Evolutionary conservation across 2,888 invertebrate genomes (phyloP).

Genomic region (Merodon equestris): DNA sequence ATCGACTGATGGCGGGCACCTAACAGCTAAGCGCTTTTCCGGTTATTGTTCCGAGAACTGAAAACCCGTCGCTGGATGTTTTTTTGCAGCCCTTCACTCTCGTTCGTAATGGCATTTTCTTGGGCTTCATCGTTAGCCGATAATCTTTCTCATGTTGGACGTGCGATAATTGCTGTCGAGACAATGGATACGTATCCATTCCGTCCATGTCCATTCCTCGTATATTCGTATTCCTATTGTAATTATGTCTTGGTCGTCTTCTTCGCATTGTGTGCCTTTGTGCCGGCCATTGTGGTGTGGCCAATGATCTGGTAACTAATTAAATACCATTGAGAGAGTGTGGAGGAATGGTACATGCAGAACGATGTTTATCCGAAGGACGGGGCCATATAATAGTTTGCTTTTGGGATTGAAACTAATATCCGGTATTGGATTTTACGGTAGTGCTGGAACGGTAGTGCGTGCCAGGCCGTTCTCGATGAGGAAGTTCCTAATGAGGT

Average conservation of each 20-base stretch:
- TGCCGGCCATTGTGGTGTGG: conserved; percentile 26
- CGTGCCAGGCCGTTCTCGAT: conserved; percentile 11
- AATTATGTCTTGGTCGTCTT: conserved; percentile 50
- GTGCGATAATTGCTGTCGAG: conserved; percentile 45
- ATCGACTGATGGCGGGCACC: neutral
- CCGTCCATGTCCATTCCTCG: too few relatives aligned
- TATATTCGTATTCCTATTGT: conserved; percentile 12
- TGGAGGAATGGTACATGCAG: conserved; percentile 34
- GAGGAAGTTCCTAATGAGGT: conserved; percentile 53
- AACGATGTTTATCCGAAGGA: conserved; percentile 42
- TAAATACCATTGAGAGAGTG: conserved; percentile 36
- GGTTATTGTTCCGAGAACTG: conserved; percentile 28
- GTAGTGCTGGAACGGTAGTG: neutral
- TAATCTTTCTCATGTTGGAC: conserved; percentile 50
- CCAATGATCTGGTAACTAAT: conserved; percentile 48
- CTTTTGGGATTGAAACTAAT: conserved; percentile 41
- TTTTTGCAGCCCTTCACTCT: conserved; percentile 28
- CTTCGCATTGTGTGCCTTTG: neutral
- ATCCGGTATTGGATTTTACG: conserved; percentile 32
- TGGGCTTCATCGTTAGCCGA: conserved; percentile 42
- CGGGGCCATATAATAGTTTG: conserved; percentile 36
- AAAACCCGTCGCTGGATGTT: neutral
- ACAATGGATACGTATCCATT: conserved; percentile 31
- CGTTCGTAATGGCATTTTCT: conserved; percentile 50
- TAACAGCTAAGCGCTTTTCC: conserved; percentile 29